Evolutionary conservation across 2,113 vertebrate species (phyloP).

Genomic region (Archilochus colubris): DNA sequence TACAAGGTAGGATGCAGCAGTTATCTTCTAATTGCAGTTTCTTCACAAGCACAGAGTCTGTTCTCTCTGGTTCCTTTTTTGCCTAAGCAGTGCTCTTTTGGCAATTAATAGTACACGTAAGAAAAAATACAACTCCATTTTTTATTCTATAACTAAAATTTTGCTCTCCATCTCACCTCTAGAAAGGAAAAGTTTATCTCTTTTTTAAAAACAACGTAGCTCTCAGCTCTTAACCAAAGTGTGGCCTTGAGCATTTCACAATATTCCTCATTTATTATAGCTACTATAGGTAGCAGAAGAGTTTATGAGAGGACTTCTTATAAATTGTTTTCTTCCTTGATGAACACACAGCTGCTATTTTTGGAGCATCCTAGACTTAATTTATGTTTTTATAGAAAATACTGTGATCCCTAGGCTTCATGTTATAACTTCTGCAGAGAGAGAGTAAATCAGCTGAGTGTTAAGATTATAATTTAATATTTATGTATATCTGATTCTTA

Average conservation of each 20-base stretch:
- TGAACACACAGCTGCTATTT: not conserved
- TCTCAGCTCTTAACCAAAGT: not conserved
- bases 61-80: not conserved
- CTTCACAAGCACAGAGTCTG: not conserved
- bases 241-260: not conserved
- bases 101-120: not conserved
- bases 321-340: not conserved
- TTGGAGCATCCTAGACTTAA: not conserved
- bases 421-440: not conserved
- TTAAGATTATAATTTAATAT: not conserved
- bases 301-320: not conserved
- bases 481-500: not conserved
- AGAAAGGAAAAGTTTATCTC: not conserved
- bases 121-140: not conserved
- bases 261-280: not conserved
- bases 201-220: not conserved
- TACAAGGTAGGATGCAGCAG: conserved; percentile 88
- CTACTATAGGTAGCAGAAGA: not conserved
- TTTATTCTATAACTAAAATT: not conserved
- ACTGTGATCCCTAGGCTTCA: not conserved
- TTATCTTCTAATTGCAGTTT: not conserved
- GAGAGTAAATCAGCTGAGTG: not conserved
- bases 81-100: not conserved
- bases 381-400: conserved; percentile 14
- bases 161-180: not conserved